Evolutionary conservation across 2,113 vertebrate species (phyloP), one percentile per base, ranked within the genome.

Genomic region (Cheirogaleus medius): DNA sequence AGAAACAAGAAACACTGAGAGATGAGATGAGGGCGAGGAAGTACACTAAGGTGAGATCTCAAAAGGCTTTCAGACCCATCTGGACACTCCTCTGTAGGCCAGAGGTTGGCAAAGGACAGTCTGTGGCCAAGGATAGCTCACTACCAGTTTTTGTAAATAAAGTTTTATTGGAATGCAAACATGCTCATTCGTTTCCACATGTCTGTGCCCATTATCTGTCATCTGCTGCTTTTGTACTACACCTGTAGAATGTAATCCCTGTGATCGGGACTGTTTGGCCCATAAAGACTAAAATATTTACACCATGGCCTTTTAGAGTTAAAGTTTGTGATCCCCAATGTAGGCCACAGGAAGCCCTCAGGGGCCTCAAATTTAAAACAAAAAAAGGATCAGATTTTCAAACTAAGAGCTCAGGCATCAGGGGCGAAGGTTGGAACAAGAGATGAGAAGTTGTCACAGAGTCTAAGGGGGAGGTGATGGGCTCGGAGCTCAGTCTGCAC

Each of bases 1-100:
- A 77, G 42, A 52, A 32, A 39, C 5, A 0, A 18, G 56, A 63
- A n/a, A 58, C 39, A 7, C 8, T 0, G 34, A 44, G 44, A 68
- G 32, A 44, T 1, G 44, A 78, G 32, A 44, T 1, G 18, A 94
- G 11, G 32, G 37, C 5, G 8, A 23, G 25, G 47, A 64, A 15
- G 12, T 7, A 2, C 9, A 34, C 6, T 0, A 25, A 13, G 52
- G 25, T 34, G 27, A 64, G 29, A 49, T 0, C 2, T 1, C 17
- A 17, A 56, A 78, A 49, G 37, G 11, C 29, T 34, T 58, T 32
- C 1, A 2, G 25, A 76, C 39, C 64, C 64, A 7, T 23, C 64
- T 8, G 44, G 21, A 49, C 73, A 60, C 66, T 27, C 49, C 52
- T 34, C 39, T 39, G 21, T 1, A 14, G 20, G 39, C 42, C 13